Conservation (phyloP, 2,797 vertebrate genomes). For the Discoglossus pictus region DNA sequence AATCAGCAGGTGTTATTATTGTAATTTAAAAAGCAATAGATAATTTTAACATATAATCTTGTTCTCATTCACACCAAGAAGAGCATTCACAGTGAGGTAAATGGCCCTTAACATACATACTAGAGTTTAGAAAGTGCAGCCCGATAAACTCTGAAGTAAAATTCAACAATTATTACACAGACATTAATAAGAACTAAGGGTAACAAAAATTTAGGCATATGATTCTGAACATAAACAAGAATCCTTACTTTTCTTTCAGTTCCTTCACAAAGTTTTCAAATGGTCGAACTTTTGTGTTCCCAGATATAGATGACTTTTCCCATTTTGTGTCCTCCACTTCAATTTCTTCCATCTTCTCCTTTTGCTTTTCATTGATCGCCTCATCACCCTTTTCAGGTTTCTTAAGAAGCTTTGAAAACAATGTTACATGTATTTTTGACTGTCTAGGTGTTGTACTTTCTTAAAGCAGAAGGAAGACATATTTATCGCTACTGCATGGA, state of each 20-base stretch:
- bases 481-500: too few species aligned
- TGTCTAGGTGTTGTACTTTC: too few species aligned
- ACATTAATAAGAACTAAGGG: not conserved
- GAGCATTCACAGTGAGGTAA: too few species aligned
- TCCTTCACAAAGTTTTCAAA: conserved; percentile 67
- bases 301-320: conserved; percentile 73
- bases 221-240: conserved; percentile 1
- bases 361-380: conserved; percentile 77
- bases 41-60: too few species aligned
- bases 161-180: too few species aligned
- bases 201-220: not conserved
- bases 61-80: too few species aligned
- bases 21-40: too few species aligned
- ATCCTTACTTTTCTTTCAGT: conserved; percentile 83
- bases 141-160: too few species aligned
- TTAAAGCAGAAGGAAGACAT: too few species aligned
- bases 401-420: conserved; percentile 89
- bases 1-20: too few species aligned
- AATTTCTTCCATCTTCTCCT: conserved; percentile 82
- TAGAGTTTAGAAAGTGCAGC: too few species aligned
- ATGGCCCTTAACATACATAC: too few species aligned
- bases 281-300: conserved; percentile 72
- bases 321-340: conserved; percentile 80
- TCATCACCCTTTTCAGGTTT: conserved; percentile 94
- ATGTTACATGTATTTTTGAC: conserved; percentile 27